Evolutionary conservation across 1,140 invertebrate species (phyloP), one percentile per base, ranked within the genome.

Genomic region (Theocolax elegans): DNA sequence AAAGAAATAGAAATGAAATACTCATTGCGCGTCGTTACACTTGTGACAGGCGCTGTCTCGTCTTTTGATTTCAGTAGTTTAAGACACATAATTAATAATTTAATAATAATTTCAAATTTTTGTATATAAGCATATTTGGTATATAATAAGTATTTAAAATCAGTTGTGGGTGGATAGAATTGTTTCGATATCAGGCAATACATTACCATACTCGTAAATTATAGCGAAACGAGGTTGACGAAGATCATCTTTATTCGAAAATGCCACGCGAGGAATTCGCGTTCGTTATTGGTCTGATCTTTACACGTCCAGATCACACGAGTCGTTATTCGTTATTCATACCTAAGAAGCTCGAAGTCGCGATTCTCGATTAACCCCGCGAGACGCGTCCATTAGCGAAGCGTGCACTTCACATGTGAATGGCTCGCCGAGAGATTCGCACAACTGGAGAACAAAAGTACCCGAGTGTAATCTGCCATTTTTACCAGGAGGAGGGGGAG

Each of bases 391-490:
- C 29, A 62, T 48, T 62, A 62, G 27, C n/a, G 6, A 1, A 19
- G 15, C 7, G 9, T 21, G 56, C 21, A 10, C 38, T 15, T 29
- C 17, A 60, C 17, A 25, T 10, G 48, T 53, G 62, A 53, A 65
- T 21, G 40, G 49, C 15, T 38, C 21, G 8, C 9, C 17, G 40
- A 15, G 35, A 51, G 46, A 77, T 79, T 64, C 21, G 27, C 44
- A 21, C 62, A 75, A 56, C 54, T 67, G 73, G 10, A 17, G 49
- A 31, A 73, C 70, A 75, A 76, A 75, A 72, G 75, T 56, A 51
- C 67, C 65, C 56, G 74, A 71, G 76, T 72, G 77, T 74, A 75
- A 80, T 80, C 75, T 71, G 74, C 71, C 63, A 74, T 75, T 78
- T 80, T 79, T 63, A 79, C 77, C 79, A 74, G 25, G 3, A 13